Evolutionary conservation across 2,113 vertebrate species (phyloP).

Genomic region (Pseudopodoces humilis): DNA sequence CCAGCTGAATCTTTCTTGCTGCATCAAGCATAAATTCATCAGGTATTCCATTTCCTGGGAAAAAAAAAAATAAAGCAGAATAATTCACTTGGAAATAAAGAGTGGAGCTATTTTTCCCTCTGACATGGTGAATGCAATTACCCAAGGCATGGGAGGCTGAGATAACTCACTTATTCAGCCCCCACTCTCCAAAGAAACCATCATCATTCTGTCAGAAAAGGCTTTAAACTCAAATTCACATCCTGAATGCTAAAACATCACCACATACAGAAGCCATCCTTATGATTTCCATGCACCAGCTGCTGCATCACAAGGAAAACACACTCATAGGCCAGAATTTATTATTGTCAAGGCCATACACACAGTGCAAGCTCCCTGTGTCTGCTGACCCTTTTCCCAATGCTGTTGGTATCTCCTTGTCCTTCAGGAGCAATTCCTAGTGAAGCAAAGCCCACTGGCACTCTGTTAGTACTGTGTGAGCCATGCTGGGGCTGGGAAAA

Average conservation of each 20-base stretch:
- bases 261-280: neutral
- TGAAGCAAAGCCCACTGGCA: neutral
- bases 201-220: constrained; percentile 35
- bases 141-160: constrained; percentile 17
- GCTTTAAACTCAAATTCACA: constrained; percentile 11
- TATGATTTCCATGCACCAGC: neutral
- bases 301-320: neutral
- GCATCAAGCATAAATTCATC: constrained; percentile 24
- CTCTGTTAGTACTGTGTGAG: neutral
- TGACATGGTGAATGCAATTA: constrained; percentile 28
- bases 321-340: neutral
- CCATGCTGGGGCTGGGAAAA: neutral
- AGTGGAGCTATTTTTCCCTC: neutral
- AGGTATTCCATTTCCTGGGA: neutral
- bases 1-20: neutral
- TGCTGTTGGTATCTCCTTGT: neutral
- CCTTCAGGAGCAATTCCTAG: neutral
- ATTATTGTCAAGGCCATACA: neutral
- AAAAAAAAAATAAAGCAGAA: neutral
- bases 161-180: constrained; percentile 27
- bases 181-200: constrained; percentile 2
- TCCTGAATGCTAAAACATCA: neutral
- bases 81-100: constrained; percentile 25
- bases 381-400: neutral
- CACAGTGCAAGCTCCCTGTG: neutral